Base-by-base conservation (phyloP, 2,797 vertebrate genomes). In the Notolabrus celidotus region DNA sequence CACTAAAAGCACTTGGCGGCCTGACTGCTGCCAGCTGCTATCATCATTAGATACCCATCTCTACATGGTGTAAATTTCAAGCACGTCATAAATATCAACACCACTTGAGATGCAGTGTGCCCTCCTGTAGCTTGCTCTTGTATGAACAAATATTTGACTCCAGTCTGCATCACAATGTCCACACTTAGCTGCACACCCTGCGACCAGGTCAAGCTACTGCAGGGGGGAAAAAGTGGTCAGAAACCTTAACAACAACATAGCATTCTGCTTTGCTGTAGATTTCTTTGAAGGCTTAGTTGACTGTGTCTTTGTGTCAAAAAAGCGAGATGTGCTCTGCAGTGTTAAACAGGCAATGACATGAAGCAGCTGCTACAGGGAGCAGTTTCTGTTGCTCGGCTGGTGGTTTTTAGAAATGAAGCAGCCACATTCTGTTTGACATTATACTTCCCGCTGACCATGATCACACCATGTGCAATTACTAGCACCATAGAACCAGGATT, bases 11-110 rank as follows among this genome's bases (percentile, higher is more conserved):
- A 17, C 34, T 82, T 53, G 33, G 12, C 20, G 29, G 65, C 51
- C 63, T 51, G 46, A 27, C 45, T 49, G 60, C 62, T 33, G 3
- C 71, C 68, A 74, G 79, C 78, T 78, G 65, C 78, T 58, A 65
- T 83, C 67, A 78, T 82, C 77, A 69, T 77, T 69, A 77, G 38
- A 77, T 74, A 58, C 38, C 72, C 74, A 14, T 77, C 63, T 34
- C 57, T 54, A 34, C 63, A 63, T 42, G 1, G 58, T 69, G 64
- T 76, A 62, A 79, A 82, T 87, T 82, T 80, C 62, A 77, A 74
- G 52, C 69, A 17, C 47, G 67, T 81, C 75, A 75, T 73, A 77
- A 85, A 85, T 74, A 82, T 76, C 79, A 75, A 15, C 59, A 29
- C 52, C 55, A 56, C 71, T 82, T 78, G 53, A 67, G 22, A 77